Evolutionary conservation across 2,113 vertebrate species (phyloP).

Genomic region (Vidua macroura): DNA sequence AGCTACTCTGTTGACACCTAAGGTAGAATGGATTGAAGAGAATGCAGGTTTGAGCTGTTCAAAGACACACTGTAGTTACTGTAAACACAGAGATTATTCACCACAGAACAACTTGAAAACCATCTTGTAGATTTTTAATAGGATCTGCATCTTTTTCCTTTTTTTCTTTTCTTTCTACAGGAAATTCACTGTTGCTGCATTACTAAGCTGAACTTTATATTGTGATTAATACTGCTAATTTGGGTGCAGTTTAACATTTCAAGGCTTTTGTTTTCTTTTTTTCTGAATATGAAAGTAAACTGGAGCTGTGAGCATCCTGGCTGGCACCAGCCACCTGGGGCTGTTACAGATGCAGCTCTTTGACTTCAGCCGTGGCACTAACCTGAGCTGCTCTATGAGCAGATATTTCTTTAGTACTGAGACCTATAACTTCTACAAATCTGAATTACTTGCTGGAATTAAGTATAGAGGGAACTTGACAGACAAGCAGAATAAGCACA

Average conservation of each 20-base stretch:
- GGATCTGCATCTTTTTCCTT: rapidly evolving
- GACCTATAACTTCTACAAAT: background rate
- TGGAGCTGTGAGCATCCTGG: background rate
- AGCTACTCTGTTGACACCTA: background rate
- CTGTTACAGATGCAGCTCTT: background rate
- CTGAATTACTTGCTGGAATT: background rate
- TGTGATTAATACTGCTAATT: background rate
- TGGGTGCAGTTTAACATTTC: background rate
- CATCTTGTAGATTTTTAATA: background rate
- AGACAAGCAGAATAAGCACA: background rate
- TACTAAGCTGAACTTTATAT: background rate
- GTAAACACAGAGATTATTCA: background rate
- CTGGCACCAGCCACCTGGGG: background rate
- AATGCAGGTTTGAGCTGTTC: background rate
- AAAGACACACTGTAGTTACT: background rate
- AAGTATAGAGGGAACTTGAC: background rate
- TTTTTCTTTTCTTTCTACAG: background rate
- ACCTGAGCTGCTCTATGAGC: background rate
- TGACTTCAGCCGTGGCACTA: background rate
- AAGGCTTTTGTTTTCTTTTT: background rate
- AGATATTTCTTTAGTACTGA: background rate
- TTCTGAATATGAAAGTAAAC: background rate
- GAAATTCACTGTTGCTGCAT: background rate
- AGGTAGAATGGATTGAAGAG: background rate
- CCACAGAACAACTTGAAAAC: background rate